phyloP scores from a whole-genome alignment of 2,888 invertebrate species.

The Nudaria mundana region DNA sequence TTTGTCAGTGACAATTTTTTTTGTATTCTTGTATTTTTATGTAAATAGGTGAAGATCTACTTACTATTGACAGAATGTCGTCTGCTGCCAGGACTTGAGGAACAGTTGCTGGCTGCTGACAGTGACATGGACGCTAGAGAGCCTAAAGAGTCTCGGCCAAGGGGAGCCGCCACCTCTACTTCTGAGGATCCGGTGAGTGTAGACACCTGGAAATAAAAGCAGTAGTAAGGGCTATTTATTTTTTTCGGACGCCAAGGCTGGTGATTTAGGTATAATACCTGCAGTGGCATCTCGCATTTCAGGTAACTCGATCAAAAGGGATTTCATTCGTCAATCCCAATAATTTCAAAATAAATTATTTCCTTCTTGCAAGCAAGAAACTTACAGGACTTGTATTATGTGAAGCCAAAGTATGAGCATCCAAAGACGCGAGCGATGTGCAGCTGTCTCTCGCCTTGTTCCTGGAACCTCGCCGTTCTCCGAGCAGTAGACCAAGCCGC shows the following conservation, averaged over 20 bases:
- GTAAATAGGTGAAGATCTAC: no score
- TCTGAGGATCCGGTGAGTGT: conserved; percentile 93
- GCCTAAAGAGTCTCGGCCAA: conserved; percentile 82
- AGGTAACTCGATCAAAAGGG: no score
- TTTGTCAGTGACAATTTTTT: no score
- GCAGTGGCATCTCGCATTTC: no score
- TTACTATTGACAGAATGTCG: conserved; percentile 90
- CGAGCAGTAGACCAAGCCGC: conserved; percentile 90
- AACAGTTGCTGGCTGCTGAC: conserved; percentile 89
- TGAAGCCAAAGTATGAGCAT: conserved; percentile 86
- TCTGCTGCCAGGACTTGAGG: conserved; percentile 88
- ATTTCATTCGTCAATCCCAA: no score
- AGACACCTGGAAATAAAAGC: conserved; percentile 80
- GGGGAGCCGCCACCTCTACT: conserved; percentile 71
- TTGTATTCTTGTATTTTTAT: no score
- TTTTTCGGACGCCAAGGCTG: no score
- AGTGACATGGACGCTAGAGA: conserved; percentile 89
- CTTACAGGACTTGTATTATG: conserved; percentile 90
- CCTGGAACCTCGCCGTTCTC: conserved; percentile 82
- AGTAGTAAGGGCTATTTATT: no score
- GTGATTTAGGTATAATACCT: no score
- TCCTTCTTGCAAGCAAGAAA: conserved; percentile 11
- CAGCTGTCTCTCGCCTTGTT: conserved; percentile 75
- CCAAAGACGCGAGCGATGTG: conserved; percentile 81
- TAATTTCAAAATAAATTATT: no score